These are phyloP conservation scores for Plagodis pulveraria DNA, from an alignment of 2,888 invertebrate species.

Conservation along the genomic window DNA sequence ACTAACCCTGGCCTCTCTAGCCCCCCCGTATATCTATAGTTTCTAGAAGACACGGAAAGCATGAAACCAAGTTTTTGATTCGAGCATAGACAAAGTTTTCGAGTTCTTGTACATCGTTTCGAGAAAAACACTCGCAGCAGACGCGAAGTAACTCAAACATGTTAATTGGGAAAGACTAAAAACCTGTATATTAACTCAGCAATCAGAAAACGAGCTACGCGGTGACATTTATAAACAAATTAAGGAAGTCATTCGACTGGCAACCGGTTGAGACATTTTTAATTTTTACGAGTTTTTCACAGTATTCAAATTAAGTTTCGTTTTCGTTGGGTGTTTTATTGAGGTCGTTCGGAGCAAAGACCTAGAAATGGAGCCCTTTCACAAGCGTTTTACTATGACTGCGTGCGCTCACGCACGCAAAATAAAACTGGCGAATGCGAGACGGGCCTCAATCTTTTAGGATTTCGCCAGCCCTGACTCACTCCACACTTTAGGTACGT, in stretches of 20 bases:
- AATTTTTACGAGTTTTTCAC: slow-evolving; percentile 24
- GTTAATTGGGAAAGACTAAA: neutral
- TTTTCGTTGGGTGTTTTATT: slow-evolving; percentile 13
- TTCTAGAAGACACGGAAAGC: too few species aligned
- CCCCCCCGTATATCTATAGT: too few species aligned
- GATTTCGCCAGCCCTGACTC: too few species aligned
- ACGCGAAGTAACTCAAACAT: too few species aligned
- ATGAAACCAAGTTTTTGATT: too few species aligned
- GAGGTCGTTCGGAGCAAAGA: slow-evolving; percentile 9
- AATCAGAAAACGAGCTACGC: slow-evolving; percentile 20
- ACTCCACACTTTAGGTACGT: too few species aligned
- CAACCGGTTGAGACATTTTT: slow-evolving; percentile 25
- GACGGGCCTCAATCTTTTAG: too few species aligned
- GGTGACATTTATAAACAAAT: slow-evolving; percentile 37
- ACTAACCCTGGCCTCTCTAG: too few species aligned
- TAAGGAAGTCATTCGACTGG: slow-evolving; percentile 36
- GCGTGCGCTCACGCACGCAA: neutral
- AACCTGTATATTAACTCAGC: slow-evolving; percentile 15
- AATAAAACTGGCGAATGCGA: neutral
- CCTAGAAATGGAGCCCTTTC: slow-evolving; percentile 9
- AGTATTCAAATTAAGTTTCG: slow-evolving; percentile 12
- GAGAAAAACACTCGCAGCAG: too few species aligned
- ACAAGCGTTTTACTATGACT: slow-evolving; percentile 6
- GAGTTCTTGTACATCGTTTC: too few species aligned
- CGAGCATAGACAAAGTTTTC: too few species aligned